Evolutionary conservation across 2,888 invertebrate genomes (phyloP), one percentile per base, ranked within the genome.

Genomic region (Mythimna ferrago): DNA sequence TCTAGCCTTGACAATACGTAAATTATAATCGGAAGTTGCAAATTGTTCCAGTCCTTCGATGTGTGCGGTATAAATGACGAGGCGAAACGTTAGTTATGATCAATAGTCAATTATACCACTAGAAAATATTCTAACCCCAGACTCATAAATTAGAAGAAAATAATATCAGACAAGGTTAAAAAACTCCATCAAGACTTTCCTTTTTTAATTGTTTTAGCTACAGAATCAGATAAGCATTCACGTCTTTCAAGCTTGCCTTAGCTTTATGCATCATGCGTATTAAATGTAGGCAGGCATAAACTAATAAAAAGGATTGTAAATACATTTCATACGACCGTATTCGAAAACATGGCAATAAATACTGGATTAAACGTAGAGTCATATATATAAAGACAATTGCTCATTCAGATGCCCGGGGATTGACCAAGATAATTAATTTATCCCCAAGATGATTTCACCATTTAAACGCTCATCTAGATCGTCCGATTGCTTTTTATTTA

Each of bases 381-480:
- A 75, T 78, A 84, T 73, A 82, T 78, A 85, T 78, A 71, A 74
- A 84, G 69, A 82, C 82, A 82, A 82, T 84, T 78, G 82, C 69
- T 82, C 82, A 84, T 82, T 84, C 82, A 82, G 67, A 81, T 82
- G 82, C 82, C 85, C 48, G n/a, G 66, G 69, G 72, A 81, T 76
- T 75, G 60, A 53, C 71, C 79, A 68, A 48, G 56, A 75, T 66
- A 71, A 84, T 84, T 78, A 84, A 84, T 84, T 73, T 77, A 86
- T 81, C 72, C 73, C 35, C 16, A 32, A 48, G 64, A 72, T 60
- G 65, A 79, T 81, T 78, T 76, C 57, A 76, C 78, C 66, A 78
- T 84, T 75, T 74, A 86, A 76, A 82, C 69, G 73, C 65, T 84
- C 75, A 84, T 77, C 76, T 73, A 76, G 74, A 86, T 76, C 71